Evolutionary conservation across 2,888 invertebrate genomes (phyloP).

Genomic region (Amblyjoppa fuscipennis): DNA sequence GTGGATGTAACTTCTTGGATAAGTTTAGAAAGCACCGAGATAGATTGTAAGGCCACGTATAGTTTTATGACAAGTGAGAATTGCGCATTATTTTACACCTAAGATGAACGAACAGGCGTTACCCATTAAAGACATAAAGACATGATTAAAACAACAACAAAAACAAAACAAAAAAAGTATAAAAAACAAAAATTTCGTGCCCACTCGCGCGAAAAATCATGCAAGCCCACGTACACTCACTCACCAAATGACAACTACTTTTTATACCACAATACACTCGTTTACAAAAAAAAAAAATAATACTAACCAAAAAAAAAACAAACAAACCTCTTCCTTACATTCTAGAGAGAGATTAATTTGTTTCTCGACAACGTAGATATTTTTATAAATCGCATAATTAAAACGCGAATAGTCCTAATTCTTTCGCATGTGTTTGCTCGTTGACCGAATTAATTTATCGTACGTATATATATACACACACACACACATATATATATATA

Average conservation of each 20-base stretch:
- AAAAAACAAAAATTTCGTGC: slow-evolving; percentile 26
- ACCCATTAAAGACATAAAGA: slow-evolving; percentile 54
- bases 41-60: slow-evolving; percentile 59
- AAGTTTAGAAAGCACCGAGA: slow-evolving; percentile 63
- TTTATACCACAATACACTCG: slow-evolving; percentile 52
- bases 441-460: slow-evolving; percentile 20
- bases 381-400: slow-evolving; percentile 58
- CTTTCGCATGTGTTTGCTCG: slow-evolving; percentile 33
- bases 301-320: slow-evolving; percentile 7
- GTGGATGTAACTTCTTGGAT: slow-evolving; percentile 26
- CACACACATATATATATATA: not conserved
- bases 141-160: slow-evolving; percentile 10
- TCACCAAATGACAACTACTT: slow-evolving; percentile 47
- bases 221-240: slow-evolving; percentile 43
- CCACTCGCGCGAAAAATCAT: slow-evolving; percentile 23
- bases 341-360: slow-evolving; percentile 43
- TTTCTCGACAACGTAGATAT: slow-evolving; percentile 46
- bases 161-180: slow-evolving; percentile 13
- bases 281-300: slow-evolving; percentile 34
- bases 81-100: slow-evolving; percentile 66
- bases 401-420: slow-evolving; percentile 32
- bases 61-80: slow-evolving; percentile 63
- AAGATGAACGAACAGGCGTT: slow-evolving; percentile 60
- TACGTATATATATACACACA: not conserved
- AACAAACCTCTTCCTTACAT: slow-evolving; percentile 53